Evolutionary conservation across 2,888 invertebrate genomes (phyloP), one percentile per base, ranked within the genome.

Genomic region (Ormyrus nitidulus): DNA sequence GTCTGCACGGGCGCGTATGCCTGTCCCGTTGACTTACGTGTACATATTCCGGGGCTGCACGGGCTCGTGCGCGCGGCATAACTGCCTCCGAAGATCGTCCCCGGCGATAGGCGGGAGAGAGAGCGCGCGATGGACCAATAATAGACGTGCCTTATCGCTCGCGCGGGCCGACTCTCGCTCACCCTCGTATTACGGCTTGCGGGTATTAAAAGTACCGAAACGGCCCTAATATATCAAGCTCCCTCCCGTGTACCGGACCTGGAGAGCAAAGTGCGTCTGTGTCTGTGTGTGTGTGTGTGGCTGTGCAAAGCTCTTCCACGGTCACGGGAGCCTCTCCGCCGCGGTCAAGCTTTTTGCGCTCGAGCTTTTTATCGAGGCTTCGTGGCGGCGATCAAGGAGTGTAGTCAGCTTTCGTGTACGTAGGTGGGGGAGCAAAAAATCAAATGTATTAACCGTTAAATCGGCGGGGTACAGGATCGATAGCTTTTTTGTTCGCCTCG

Each of bases 81-180:
- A 53, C 71, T 34, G 54, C 7, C 56, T 9, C n/a, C 44, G 51
- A 19, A 68, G 83, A 84, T 83, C 83, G 77, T 75, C 81, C 74
- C 80, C 77, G 6, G 5, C 48, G 77, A 71, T 77, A 71, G 54
- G 10, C 46, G 56, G 34, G 34, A 34, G 19, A 19, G 19, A 19
- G 19, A 13, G 8, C 54, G 53, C 13, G 53, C 84, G 84, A 85
- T 84, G 84, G 83, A 82, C 86, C 85, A 85, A 86, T 85, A 85
- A 85, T 84, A 84, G 84, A 84, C 86, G 84, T 85, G 85, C 84
- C 86, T 86, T 86, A 86, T 86, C 86, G 83, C 80, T 49, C 71
- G 72, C 66, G 19, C 8, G 19, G 54, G 53, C n/a, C 74, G 56
- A 34, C 64, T 46, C 61, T 61, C 34, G 49, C 46, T 3, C 54